Conservation (phyloP, 2,113 vertebrate species). For the Oreochromis tanganicae region DNA sequence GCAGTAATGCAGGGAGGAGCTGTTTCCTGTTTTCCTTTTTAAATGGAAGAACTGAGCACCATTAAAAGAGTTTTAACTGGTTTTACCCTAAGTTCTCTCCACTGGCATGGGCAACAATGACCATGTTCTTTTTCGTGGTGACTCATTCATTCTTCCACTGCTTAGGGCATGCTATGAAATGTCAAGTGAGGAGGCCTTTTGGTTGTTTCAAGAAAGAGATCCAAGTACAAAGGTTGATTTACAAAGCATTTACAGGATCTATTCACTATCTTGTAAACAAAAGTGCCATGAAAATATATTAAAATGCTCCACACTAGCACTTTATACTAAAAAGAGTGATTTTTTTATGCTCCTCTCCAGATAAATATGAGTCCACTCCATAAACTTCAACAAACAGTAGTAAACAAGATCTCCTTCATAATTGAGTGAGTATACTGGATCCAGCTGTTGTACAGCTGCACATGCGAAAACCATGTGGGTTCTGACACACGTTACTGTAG, state of each 20-base stretch:
- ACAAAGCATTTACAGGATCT: neutral
- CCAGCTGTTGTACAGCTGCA: slow-evolving; percentile 57
- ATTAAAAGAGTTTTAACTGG: neutral
- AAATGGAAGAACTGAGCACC: slow-evolving; percentile 43
- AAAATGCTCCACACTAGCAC: neutral
- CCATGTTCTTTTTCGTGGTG: slow-evolving; percentile 29
- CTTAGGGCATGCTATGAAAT: slow-evolving; percentile 19
- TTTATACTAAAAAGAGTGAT: neutral
- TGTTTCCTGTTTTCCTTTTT: slow-evolving; percentile 65
- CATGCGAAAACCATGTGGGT: slow-evolving; percentile 1
- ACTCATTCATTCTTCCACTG: slow-evolving; percentile 56
- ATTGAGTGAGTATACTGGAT: slow-evolving; percentile 23
- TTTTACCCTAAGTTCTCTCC: neutral
- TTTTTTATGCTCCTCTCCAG: neutral
- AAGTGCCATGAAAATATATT: neutral
- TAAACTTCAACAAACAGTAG: neutral
- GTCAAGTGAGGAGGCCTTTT: slow-evolving; percentile 16
- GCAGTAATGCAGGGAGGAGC: slow-evolving; percentile 34
- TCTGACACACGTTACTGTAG: neutral
- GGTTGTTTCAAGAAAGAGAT: neutral
- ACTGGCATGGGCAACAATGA: slow-evolving; percentile 32
- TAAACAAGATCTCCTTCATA: slow-evolving; percentile 31
- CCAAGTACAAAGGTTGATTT: neutral
- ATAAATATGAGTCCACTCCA: neutral
- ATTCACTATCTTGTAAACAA: neutral